Percentiles rank a stretch among this genome's conserved stretches.
Conservation (phyloP, 2,113 vertebrate species). For the Xenopus laevis region DNA sequence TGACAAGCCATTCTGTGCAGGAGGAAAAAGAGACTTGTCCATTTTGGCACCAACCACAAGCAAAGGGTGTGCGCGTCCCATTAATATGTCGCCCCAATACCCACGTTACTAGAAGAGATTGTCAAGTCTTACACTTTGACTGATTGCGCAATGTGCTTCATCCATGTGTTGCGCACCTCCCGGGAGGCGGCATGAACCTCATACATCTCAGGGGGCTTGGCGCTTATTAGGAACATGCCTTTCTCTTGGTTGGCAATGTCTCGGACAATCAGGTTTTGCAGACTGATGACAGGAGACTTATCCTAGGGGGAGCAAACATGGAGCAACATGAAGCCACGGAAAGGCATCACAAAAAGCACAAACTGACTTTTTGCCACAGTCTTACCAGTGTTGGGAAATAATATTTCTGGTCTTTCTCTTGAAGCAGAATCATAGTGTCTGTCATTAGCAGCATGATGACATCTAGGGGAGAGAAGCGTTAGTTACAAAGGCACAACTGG, state of each 20-base stretch:
- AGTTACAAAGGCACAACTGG: background rate
- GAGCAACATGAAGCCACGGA: too few relatives aligned
- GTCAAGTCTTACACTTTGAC: slow-evolving; percentile 72
- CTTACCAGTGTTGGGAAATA: slow-evolving; percentile 85
- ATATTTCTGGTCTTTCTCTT: slow-evolving; percentile 91
- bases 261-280: slow-evolving; percentile 82
- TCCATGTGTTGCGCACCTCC: slow-evolving; percentile 82
- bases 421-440: slow-evolving; percentile 84
- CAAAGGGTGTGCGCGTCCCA: too few relatives aligned
- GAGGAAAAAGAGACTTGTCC: too few relatives aligned
- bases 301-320: slow-evolving; percentile 60
- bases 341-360: background rate
- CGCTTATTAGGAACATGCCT: slow-evolving; percentile 87
- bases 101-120: too few relatives aligned
- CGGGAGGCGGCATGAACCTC: slow-evolving; percentile 82
- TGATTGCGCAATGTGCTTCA: slow-evolving; percentile 75
- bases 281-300: slow-evolving; percentile 79
- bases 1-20: too few relatives aligned
- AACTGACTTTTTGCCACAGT: too few relatives aligned
- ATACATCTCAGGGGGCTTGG: slow-evolving; percentile 84
- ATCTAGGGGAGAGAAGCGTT: slow-evolving; percentile 58
- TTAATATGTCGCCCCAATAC: too few relatives aligned
- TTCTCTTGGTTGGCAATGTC: slow-evolving; percentile 92
- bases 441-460: slow-evolving; percentile 85
- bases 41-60: too few relatives aligned